Evolutionary conservation across 2,797 vertebrate genomes (phyloP).

Genomic region (Microhierax caerulescens): DNA sequence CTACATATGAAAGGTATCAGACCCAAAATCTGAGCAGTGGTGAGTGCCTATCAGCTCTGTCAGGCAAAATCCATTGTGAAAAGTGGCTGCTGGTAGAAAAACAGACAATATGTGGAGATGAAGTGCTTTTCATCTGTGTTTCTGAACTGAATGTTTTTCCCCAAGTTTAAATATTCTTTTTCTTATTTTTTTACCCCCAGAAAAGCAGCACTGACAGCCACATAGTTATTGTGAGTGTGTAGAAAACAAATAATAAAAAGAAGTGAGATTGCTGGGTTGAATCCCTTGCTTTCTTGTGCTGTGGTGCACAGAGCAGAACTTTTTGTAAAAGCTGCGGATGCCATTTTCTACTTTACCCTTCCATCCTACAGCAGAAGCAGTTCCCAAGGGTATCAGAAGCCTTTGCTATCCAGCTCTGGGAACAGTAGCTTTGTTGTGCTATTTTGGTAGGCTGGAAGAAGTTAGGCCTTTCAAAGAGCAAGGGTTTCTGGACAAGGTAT

Average conservation of each 20-base stretch:
- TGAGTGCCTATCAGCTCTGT: not conserved
- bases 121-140: slow-evolving; percentile 29
- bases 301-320: not conserved
- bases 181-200: no score
- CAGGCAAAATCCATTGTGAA: not conserved
- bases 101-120: not conserved
- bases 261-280: not conserved
- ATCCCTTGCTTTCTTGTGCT: not conserved
- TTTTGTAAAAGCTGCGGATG: not conserved
- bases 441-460: not conserved
- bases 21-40: not conserved
- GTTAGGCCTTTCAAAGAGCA: not conserved
- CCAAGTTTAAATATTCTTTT: not conserved
- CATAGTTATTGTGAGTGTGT: not conserved
- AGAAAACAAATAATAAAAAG: not conserved
- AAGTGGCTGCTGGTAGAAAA: slow-evolving; percentile 2
- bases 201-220: not conserved
- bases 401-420: not conserved
- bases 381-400: not conserved
- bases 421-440: not conserved
- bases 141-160: not conserved
- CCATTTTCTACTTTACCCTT: not conserved
- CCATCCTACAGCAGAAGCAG: fast-evolving
- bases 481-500: not conserved
- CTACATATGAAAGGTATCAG: slow-evolving; percentile 35